These are phyloP conservation scores for Tenualosa ilisha DNA, from an alignment of 2,797 vertebrate genomes.

Conservation along the genomic window DNA sequence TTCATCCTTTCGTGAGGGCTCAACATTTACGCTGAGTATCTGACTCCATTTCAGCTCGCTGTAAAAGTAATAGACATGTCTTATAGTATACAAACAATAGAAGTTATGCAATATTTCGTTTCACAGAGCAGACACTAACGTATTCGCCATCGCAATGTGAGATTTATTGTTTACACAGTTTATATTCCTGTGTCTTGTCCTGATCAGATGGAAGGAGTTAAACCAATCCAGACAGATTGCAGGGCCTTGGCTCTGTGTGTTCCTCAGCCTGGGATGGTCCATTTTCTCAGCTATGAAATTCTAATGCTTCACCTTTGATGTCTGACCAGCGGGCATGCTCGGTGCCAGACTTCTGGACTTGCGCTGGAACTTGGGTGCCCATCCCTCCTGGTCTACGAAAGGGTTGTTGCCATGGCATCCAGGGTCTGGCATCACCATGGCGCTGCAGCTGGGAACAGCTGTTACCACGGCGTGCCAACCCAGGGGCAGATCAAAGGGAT, in stretches of 20 bases:
- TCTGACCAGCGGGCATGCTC: background rate
- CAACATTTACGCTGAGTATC: background rate
- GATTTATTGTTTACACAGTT: too few species aligned
- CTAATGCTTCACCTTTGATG: background rate
- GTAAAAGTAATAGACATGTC: background rate
- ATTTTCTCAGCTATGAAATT: background rate
- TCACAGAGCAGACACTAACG: background rate
- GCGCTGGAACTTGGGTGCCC: conserved; percentile 21
- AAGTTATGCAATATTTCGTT: background rate
- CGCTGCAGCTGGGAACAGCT: conserved; percentile 68
- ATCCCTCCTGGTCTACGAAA: background rate
- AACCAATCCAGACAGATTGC: background rate
- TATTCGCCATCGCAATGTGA: too few species aligned
- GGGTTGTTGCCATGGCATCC: conserved; percentile 1
- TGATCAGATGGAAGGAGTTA: background rate
- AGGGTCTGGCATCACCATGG: conserved; percentile 50
- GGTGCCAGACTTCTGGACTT: background rate
- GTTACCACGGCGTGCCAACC: conserved; percentile 59
- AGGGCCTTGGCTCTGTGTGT: background rate
- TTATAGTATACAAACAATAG: background rate
- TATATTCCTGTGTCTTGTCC: background rate
- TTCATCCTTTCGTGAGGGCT: background rate
- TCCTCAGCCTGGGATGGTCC: background rate
- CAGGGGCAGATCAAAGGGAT: conserved; percentile 63
- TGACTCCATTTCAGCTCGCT: background rate